phyloP scores from a whole-genome alignment of 1,140 invertebrate genomes.

The Bombus terrestris region DNA sequence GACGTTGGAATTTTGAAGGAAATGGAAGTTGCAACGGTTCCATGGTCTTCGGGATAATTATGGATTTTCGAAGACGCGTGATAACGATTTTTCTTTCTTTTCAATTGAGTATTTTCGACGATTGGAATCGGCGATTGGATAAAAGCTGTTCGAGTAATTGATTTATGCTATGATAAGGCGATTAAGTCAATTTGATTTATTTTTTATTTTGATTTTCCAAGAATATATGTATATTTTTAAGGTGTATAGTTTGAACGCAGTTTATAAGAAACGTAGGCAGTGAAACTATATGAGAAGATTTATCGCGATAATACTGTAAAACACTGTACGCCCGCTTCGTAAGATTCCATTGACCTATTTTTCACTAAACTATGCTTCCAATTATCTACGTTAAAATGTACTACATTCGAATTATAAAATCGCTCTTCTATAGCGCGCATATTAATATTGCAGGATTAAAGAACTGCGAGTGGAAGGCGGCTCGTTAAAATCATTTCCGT shows the following conservation, averaged over 20 bases:
- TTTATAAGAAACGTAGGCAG: neutral
- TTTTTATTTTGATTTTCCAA: neutral
- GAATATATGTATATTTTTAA: no score
- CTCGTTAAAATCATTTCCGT: neutral
- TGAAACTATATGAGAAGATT: neutral
- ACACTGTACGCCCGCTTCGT: neutral
- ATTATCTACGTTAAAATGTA: neutral
- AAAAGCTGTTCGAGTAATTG: no score
- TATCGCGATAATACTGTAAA: neutral
- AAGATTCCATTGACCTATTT: slow-evolving; percentile 23
- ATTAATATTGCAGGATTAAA: neutral
- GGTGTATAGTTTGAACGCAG: neutral
- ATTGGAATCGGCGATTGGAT: no score
- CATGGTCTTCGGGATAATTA: no score
- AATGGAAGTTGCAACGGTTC: neutral
- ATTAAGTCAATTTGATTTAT: no score
- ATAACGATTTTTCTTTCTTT: no score
- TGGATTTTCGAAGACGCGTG: no score
- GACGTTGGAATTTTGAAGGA: neutral
- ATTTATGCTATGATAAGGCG: no score
- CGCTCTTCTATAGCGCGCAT: neutral
- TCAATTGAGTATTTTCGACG: no score
- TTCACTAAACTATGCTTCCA: neutral
- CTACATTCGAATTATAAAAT: neutral
- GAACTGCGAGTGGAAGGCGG: neutral